Base-by-base conservation (phyloP, 1,140 invertebrate species). In the Pseudachorutes palmiensis region DNA sequence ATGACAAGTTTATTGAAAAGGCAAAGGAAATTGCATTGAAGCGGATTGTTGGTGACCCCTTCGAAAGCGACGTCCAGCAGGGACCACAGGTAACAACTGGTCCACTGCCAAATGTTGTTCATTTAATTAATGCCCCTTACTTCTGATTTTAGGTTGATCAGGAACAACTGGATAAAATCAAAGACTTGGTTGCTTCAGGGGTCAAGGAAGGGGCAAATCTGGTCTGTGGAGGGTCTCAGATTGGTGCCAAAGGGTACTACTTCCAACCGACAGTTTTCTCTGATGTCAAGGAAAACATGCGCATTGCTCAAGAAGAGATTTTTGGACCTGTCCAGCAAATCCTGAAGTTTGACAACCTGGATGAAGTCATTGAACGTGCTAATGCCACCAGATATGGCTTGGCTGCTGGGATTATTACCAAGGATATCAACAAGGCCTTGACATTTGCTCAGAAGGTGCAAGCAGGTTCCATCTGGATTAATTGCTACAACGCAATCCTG, bases 321-420 rank as follows among this genome's bases (percentile, higher is more conserved):
- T 98, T 98, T 81, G 95, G 96, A 1, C 95, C 96, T 3, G 95
- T 98, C 30, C 93, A 96, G 82, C 91, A 94, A 78, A 87, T 99
- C 58, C 79, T 98, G n/a, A 92, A 90, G 76, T 99, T 97, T 80
- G 90, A 91, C 67, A 80, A 84, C 16, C 77, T 95, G 36, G 90
- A 96, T 70, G 94, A 98, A 78, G 85, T 96, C 2, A 87, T 98
- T 51, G 84, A 89, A 72, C 83, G 94, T 65, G 91, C 94, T 24
- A 97, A 98, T 78, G 83, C 87, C 68, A 89, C 90, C 0, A 84
- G 88, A 62, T 99, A 97, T 78, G 96, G 96, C 22, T 80, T 98
- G 30, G 95, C 93, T 14, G 90, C 94, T 3, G 91, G 87, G 36
- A 83, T 98, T 28, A 89, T 94, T 75, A 93, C 92, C 1, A 92